These are phyloP conservation scores for Aphelenchoides besseyi DNA, from an alignment of 1,140 invertebrate species.

Conservation along the genomic window DNA sequence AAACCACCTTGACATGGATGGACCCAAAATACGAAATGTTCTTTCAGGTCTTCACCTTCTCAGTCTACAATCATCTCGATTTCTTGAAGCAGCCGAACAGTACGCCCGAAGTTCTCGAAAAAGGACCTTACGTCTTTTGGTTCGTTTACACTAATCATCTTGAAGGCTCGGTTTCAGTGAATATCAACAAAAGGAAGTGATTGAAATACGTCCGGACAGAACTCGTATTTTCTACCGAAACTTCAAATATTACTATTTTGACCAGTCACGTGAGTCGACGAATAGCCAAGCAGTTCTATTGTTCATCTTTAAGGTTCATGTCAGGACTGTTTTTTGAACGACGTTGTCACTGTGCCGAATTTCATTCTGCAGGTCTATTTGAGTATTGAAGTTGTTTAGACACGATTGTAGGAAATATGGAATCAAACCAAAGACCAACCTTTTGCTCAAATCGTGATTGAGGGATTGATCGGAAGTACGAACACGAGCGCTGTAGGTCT, in stretches of 20 bases:
- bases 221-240: neutral
- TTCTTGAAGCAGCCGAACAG: neutral
- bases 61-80: neutral
- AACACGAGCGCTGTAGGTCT: neutral
- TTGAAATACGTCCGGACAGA: neutral
- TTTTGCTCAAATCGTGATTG: neutral
- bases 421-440: neutral
- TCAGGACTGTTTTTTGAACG: neutral
- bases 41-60: neutral
- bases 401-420: neutral
- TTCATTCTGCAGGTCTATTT: neutral
- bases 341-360: neutral
- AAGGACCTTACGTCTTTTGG: neutral
- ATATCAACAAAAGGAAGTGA: neutral
- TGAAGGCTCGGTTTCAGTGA: neutral
- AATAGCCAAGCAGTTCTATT: too few species aligned
- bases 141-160: neutral
- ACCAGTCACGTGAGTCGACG: neutral
- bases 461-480: neutral
- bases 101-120: neutral
- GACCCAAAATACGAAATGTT: neutral
- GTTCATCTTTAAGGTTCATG: too few species aligned
- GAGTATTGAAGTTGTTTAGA: neutral
- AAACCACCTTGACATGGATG: neutral
- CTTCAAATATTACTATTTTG: neutral